Evolutionary conservation across 2,797 vertebrate species (phyloP).

Genomic region (Lepilemur septentrionalis): DNA sequence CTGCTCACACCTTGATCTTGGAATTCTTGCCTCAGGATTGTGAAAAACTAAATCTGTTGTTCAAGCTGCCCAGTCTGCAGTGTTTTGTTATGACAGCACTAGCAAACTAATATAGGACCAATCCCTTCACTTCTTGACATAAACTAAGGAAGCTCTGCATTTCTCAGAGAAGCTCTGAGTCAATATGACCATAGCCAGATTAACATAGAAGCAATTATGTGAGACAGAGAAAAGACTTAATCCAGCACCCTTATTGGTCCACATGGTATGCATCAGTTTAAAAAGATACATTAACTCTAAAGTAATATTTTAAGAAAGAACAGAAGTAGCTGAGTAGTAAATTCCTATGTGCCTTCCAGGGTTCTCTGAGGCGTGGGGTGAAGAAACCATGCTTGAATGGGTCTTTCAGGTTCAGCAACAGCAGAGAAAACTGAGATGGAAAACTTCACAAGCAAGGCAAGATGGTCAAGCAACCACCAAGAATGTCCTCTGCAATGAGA

Average conservation of each 20-base stretch:
- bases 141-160: fast-evolving
- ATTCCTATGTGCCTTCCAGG: background rate
- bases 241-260: background rate
- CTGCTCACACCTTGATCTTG: too few relatives aligned
- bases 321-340: background rate
- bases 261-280: background rate
- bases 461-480: background rate
- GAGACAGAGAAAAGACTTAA: background rate
- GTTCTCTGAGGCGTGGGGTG: background rate
- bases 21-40: background rate
- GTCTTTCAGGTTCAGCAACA: background rate
- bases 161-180: background rate
- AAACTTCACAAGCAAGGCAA: background rate
- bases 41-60: background rate
- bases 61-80: background rate
- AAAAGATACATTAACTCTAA: background rate
- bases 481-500: background rate
- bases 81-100: too few relatives aligned
- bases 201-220: background rate
- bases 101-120: background rate
- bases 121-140: background rate
- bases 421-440: background rate
- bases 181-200: background rate
- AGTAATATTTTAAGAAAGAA: background rate
- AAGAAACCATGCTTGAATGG: background rate